Base-by-base conservation (phyloP, 2,888 invertebrate genomes). In the Frankliniella intonsa region DNA sequence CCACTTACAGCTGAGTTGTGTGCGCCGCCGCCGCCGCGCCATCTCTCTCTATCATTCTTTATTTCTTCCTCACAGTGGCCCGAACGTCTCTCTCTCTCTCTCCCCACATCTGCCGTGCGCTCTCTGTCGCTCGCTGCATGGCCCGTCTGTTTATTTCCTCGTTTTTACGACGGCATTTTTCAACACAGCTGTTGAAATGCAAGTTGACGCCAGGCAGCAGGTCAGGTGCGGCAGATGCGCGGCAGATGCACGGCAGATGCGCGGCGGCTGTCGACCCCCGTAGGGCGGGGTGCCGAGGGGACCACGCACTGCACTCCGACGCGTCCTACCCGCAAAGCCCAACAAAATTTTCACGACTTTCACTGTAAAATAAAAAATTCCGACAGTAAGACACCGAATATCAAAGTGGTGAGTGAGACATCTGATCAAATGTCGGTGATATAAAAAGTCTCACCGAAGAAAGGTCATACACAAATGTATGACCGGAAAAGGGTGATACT, bases 1-100 rank as follows among this genome's bases (percentile, higher is more conserved):
- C 69, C 69, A 76, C 69, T 76, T 25, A 76, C 25, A 25, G 69
- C 69, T 76, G 69, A 76, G 69, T 76, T 76, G 69, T 76, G 69
- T 22, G 11, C 69, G 22, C 22, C 69, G 12, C n/a, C n/a, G n/a
- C n/a, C n/a, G n/a, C n/a, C n/a, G n/a, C n/a, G n/a, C 69, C 25
- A 22, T 76, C 69, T 76, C 69, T 25, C 69, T 25, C 69, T 76
- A 76, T 76, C 69, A 76, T 76, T 25, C 69, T 76, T 76, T 76
- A 76, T 76, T 76, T 22, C 55, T 55, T 19, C 55, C 55, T 5
- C 55, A 5, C 55, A 14, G 19, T 76, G n/a, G 3, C 22, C 69
- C n/a, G 7, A 5, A 5, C 69, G 7, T 22, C 22, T n/a, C 22
- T 22, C 69, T 69, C 69, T 22, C 69, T 22, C 69, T 3, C 22